These are phyloP conservation scores for Ephydatia muelleri DNA, from an alignment of 37 sponge, comb jelly and placozoan genomes.

Conservation along the genomic window DNA sequence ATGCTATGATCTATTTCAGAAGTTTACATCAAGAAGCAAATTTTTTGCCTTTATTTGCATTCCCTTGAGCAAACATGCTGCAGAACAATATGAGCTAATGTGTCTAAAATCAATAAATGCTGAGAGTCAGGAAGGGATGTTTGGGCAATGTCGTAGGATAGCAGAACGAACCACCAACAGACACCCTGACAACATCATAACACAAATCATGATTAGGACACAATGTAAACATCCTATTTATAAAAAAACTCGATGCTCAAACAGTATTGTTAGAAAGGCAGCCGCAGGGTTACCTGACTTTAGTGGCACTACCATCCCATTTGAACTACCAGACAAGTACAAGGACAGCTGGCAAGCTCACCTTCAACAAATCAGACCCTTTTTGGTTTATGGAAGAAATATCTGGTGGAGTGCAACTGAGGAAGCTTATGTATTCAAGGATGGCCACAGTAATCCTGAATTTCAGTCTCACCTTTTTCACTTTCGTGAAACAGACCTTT, in stretches of 20 bases:
- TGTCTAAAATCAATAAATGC: no score
- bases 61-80: not conserved
- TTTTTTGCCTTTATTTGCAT: conserved; percentile 1
- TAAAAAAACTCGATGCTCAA: not conserved
- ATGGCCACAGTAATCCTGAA: conserved; percentile 7
- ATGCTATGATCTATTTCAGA: not conserved
- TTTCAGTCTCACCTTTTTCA: not conserved
- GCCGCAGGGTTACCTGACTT: not conserved
- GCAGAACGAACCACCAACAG: conserved; percentile 19
- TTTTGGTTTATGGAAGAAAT: not conserved
- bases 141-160: conserved; percentile 1
- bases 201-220: conserved; percentile 3
- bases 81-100: conserved; percentile 14
- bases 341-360: conserved; percentile 27
- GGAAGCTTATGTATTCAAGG: not conserved
- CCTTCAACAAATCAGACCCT: conserved; percentile 6
- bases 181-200: conserved; percentile 6
- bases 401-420: conserved; percentile 3
- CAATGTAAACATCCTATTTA: not conserved
- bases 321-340: not conserved
- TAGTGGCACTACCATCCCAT: not conserved
- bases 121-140: conserved; percentile 20
- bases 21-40: not conserved
- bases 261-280: not conserved
- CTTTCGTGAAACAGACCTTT: not conserved